A percentile compares a stretch with the other conserved stretches of the same genome.
phyloP scores from a whole-genome alignment of 37 sponge, comb jelly and placozoan genomes.

The Corticium candelabrum region DNA sequence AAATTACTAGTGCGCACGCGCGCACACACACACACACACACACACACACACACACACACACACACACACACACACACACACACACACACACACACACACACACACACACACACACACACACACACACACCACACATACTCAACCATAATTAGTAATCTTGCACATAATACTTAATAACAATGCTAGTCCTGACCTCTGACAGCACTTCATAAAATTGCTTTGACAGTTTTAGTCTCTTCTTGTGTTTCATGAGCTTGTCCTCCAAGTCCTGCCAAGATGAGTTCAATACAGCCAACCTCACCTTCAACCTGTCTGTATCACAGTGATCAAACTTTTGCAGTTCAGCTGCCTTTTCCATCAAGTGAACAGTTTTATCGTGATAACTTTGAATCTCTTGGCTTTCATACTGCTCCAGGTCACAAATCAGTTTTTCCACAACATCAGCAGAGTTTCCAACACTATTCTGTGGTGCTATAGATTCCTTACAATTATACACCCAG shows the following conservation, averaged over 20 bases:
- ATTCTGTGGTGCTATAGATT: not conserved
- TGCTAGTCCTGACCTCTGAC: not conserved
- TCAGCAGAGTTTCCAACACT: not conserved
- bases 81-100: no score
- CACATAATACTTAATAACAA: no score
- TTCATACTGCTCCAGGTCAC: not conserved
- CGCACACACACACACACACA: no score
- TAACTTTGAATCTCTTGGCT: not conserved
- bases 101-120: no score
- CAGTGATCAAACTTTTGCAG: not conserved
- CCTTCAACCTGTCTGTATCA: not conserved
- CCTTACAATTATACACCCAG: not conserved
- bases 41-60: no score
- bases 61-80: no score
- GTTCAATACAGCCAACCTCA: not conserved
- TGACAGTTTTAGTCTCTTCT: not conserved
- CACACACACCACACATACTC: no score
- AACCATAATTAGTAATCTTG: no score
- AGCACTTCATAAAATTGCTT: not conserved
- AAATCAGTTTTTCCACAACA: not conserved
- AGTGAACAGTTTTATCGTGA: not conserved
- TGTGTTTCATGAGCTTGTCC: not conserved
- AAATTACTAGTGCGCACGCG: not conserved
- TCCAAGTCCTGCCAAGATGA: not conserved
- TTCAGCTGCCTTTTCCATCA: not conserved